A percentile compares a stretch with the other conserved stretches of the same genome.
Evolutionary conservation across 2,888 invertebrate genomes (phyloP).

Genomic region (Cecidostiba fungosa): DNA sequence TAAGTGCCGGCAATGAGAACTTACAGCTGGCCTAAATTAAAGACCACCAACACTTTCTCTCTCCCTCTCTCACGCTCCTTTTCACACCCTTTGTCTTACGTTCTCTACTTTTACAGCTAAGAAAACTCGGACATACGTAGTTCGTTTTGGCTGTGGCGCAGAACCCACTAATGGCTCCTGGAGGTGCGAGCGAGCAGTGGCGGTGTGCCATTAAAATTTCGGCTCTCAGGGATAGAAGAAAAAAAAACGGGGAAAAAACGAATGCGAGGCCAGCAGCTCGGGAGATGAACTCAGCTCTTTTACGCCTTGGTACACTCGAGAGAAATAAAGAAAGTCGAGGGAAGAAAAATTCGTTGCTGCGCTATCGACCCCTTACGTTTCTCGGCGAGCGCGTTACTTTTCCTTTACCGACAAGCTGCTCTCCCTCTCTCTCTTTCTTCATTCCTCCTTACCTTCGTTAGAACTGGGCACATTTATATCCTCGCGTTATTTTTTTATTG

Average conservation of each 20-base stretch:
- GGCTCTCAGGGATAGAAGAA: constrained; percentile 7
- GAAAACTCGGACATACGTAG: neutral
- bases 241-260: neutral
- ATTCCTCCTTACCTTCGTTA: neutral
- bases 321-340: neutral
- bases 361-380: constrained; percentile 6
- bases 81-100: neutral
- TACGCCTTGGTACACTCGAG: neutral
- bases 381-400: constrained; percentile 5
- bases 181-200: neutral
- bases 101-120: constrained; percentile 3
- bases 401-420: constrained; percentile 1
- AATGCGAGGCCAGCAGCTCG: neutral
- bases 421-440: neutral
- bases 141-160: neutral
- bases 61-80: neutral
- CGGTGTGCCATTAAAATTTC: constrained; percentile 32
- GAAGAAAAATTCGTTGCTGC: constrained; percentile 19
- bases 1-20: constrained; percentile 44
- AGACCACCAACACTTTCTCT: neutral
- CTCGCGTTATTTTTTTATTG: constrained; percentile 12
- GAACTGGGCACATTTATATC: constrained; percentile 10
- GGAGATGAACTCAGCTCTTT: neutral
- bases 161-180: constrained; percentile 29
- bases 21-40: constrained; percentile 41